Base-by-base conservation (phyloP, 2,888 invertebrate species). In the Parthenolecanium corni region DNA sequence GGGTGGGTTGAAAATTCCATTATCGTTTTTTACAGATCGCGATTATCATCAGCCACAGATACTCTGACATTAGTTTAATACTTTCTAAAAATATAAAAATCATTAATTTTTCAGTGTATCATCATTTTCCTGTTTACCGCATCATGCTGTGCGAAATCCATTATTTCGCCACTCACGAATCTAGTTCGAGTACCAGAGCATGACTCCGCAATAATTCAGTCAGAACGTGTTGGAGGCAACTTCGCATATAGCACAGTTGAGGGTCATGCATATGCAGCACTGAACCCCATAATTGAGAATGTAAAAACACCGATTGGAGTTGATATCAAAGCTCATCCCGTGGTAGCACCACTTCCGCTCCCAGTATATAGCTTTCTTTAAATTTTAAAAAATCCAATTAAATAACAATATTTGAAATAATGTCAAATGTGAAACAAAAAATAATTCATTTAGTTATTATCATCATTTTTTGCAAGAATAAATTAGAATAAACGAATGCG, bases 211-310 rank as follows among this genome's bases (percentile, higher is more conserved):
- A 72, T 78, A 68, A 76, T 79, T 70, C 74, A 75, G 70, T 76
- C 75, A 38, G 76, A 77, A 67, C 73, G 77, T 31, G 68, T 78
- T 63, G 78, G 78, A 61, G 77, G 78, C 63, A 79, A 77, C 72
- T 79, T 79, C 70, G 78, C 78, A 42, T 79, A 79, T 72, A 76
- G 76, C 68, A 75, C 76, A 49, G 72, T 75, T 52, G 78, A 79
- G 71, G 76, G 74, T 65, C 78, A 78, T 68, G 78, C 77, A 20
- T 78, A 78, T 70, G 73, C 75, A 64, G 73, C 74, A 31, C 69
- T 75, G 67, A 69, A 72, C 66, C 77, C 77, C 62, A 70, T 76
- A 47, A 70, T 76, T 62, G 69, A 70, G 65, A 70, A 72, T 65
- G 71, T 73, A 16, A 69, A 70, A 53, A 68, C 69, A 44, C 74